Base-by-base conservation (phyloP, 2,888 invertebrate genomes). In the Brachypalpus laphriformis region DNA sequence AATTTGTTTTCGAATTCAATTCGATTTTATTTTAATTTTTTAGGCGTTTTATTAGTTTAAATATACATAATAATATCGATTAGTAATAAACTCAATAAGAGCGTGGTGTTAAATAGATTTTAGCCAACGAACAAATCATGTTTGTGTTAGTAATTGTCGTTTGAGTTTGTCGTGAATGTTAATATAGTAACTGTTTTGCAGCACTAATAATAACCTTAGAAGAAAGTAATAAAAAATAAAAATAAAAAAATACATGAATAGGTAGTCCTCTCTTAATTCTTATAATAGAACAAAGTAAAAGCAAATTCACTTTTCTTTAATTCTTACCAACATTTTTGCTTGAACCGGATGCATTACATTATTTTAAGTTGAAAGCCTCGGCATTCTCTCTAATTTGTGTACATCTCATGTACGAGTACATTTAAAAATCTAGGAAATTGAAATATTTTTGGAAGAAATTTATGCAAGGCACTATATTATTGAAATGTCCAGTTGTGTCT, bases 401-500 rank as follows among this genome's bases (percentile, higher is more conserved):
- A n/a, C n/a, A n/a, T n/a, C n/a, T 63, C 51, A 65, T 59, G 54
- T 1, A 28, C 11, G 31, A 5, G 71, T 66, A 61, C 16, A 66
- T 61, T 77, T 54, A 16, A 66, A 82, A 74, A 63, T 42, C 25
- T 72, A 77, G 54, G 40, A 72, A 66, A 77, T 66, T 74, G n/a
- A 83, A 56, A 80, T 83, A 83, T 83, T 83, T 83, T 83, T 83
- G 80, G 83, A 83, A 61, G 54, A 80, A 80, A 80, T 83, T 83
- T 83, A 83, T 70, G 68, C 68, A 70, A 80, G 74, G 70, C 72
- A 83, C 80, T 74, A 57, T 56, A 57, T 77, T 72, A 72, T 47
- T 76, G 49, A 76, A 82, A 65, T 65, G 77, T 82, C 82, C 71
- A 77, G 65, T 71, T 77, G 82, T 82, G 82, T 82, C 76, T 76